Conservation (phyloP, 2,113 vertebrate species). For the Cathartes aura region DNA sequence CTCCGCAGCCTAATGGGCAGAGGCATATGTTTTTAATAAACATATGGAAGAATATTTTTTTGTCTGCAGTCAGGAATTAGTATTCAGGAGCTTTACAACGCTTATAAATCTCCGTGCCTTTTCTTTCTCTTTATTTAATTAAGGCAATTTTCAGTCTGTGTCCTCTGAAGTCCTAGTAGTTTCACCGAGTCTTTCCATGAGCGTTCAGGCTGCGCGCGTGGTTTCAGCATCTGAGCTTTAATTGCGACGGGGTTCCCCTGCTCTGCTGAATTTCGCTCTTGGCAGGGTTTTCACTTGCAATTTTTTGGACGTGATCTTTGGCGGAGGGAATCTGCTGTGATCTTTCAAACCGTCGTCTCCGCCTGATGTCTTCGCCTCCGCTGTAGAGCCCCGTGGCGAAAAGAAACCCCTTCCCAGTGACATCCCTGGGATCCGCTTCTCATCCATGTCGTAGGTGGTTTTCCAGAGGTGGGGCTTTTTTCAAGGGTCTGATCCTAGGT, state of each 20-base stretch:
- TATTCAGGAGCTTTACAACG: not conserved
- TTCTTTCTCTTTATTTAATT: not conserved
- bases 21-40: not conserved
- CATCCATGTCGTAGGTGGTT: not conserved
- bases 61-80: not conserved
- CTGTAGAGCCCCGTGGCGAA: accelerated
- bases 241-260: not conserved
- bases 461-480: not conserved
- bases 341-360: not conserved
- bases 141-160: not conserved
- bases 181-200: not conserved
- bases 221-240: not conserved
- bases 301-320: not conserved
- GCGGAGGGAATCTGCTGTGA: not conserved
- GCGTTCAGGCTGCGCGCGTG: not conserved
- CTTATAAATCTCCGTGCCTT: not conserved
- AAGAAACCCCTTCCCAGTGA: not conserved
- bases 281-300: not conserved
- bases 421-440: not conserved
- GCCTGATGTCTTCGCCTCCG: accelerated
- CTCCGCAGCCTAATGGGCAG: not conserved
- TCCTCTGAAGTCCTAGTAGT: not conserved
- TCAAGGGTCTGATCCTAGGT: not conserved
- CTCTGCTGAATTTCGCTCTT: not conserved
- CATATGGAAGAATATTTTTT: not conserved